phyloP scores from a whole-genome alignment of 1,140 invertebrate genomes.

The Drosophila nigrodunni region DNA sequence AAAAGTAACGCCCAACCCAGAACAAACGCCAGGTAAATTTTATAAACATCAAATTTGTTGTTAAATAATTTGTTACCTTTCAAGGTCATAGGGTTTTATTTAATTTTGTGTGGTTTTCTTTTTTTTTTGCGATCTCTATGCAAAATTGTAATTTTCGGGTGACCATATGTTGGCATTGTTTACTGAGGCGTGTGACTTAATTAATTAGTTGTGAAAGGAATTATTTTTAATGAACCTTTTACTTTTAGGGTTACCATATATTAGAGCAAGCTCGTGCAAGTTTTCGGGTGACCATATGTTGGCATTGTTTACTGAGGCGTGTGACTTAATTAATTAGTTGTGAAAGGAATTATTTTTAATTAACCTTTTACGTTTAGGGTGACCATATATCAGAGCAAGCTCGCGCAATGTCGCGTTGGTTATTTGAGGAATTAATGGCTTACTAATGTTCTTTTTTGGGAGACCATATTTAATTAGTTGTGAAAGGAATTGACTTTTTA shows the following conservation, averaged over 20 bases:
- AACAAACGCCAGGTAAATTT: conserved; percentile 62
- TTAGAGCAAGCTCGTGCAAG: not conserved
- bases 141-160: not conserved
- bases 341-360: too few species aligned
- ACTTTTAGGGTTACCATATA: not conserved
- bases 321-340: not conserved
- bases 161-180: not conserved
- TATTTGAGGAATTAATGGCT: too few species aligned
- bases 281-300: not conserved
- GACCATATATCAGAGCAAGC: not conserved
- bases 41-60: not conserved
- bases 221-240: too few species aligned
- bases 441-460: too few species aligned
- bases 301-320: not conserved
- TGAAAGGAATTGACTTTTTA: too few species aligned
- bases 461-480: too few species aligned
- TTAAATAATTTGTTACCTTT: not conserved
- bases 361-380: not conserved
- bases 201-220: not conserved
- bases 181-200: not conserved
- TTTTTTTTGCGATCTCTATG: too few species aligned
- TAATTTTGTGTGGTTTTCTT: too few species aligned
- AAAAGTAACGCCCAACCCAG: conserved; percentile 63
- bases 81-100: too few species aligned
- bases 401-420: too few species aligned